A percentile compares a stretch with the other conserved stretches of the same genome.
Evolutionary conservation across 1,140 invertebrate genomes (phyloP).

Genomic region (Copidosoma floridanum): DNA sequence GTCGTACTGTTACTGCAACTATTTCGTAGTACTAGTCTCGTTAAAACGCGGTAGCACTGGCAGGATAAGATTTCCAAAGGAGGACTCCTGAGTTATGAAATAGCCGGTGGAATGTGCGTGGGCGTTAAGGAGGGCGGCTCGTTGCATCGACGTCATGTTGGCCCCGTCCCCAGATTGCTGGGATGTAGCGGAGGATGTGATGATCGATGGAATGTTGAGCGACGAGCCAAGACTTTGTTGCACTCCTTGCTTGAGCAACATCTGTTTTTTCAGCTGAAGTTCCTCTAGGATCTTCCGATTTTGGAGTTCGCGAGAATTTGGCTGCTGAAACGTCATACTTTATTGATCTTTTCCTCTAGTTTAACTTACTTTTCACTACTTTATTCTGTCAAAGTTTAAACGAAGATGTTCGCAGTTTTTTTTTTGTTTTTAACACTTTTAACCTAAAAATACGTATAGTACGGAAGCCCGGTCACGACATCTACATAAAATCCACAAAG

Average conservation of each 20-base stretch:
- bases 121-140: constrained; percentile 81
- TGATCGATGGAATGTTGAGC: constrained; percentile 48
- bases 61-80: constrained; percentile 93
- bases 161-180: constrained; percentile 43
- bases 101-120: constrained; percentile 87
- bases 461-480: too few species aligned
- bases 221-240: constrained; percentile 60
- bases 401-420: too few species aligned
- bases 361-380: too few species aligned
- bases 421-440: too few species aligned
- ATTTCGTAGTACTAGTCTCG: too few species aligned
- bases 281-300: constrained; percentile 90
- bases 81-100: constrained; percentile 93
- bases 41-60: constrained; percentile 90
- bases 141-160: constrained; percentile 67
- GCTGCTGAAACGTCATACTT: too few species aligned
- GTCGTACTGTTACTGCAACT: too few species aligned
- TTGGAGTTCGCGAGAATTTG: constrained; percentile 70
- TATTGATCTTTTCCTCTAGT: too few species aligned
- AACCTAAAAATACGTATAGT: too few species aligned
- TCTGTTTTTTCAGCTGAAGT: constrained; percentile 85
- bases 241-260: constrained; percentile 78
- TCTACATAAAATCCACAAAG: too few species aligned
- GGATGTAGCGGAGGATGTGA: constrained; percentile 40
- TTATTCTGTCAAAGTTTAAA: too few species aligned